These are phyloP conservation scores for Eonycteris spelaea DNA, from an alignment of 2,113 vertebrate species.

Conservation along the genomic window DNA sequence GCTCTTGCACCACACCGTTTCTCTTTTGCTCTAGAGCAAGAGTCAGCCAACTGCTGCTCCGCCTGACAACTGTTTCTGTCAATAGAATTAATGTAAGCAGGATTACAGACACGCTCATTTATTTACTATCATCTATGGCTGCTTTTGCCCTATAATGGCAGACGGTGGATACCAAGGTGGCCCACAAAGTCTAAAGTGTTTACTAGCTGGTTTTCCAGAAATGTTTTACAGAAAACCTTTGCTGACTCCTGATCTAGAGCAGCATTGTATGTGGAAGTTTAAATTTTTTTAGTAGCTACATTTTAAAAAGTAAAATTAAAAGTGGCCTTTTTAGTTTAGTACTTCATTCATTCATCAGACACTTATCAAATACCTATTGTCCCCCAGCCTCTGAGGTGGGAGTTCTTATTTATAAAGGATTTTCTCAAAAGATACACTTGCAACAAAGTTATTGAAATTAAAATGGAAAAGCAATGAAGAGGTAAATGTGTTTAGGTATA, in stretches of 20 bases:
- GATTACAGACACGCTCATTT: not conserved
- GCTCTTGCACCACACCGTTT: not conserved
- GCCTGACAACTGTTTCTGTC: not conserved
- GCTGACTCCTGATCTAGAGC: not conserved
- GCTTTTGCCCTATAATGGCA: not conserved
- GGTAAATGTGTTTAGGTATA: not conserved
- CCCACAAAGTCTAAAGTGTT: not conserved
- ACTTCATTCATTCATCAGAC: conserved; percentile 38
- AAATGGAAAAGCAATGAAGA: conserved; percentile 25
- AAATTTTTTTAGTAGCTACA: not conserved
- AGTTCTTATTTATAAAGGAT: conserved; percentile 26
- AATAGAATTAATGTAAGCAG: not conserved
- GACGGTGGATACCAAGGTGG: not conserved
- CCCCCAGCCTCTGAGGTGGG: not conserved
- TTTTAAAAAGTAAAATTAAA: conserved; percentile 36
- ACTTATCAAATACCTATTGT: conserved; percentile 6
- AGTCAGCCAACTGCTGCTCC: not conserved
- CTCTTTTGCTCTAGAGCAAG: not conserved
- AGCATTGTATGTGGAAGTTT: not conserved
- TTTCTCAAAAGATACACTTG: conserved; percentile 48
- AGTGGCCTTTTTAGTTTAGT: conserved; percentile 10
- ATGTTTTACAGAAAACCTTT: conserved; percentile 4
- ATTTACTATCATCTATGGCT: not conserved
- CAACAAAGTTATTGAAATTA: conserved; percentile 33
- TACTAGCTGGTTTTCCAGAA: not conserved